These are phyloP conservation scores for Puma concolor DNA, from an alignment of 2,113 vertebrate species.

Conservation along the genomic window DNA sequence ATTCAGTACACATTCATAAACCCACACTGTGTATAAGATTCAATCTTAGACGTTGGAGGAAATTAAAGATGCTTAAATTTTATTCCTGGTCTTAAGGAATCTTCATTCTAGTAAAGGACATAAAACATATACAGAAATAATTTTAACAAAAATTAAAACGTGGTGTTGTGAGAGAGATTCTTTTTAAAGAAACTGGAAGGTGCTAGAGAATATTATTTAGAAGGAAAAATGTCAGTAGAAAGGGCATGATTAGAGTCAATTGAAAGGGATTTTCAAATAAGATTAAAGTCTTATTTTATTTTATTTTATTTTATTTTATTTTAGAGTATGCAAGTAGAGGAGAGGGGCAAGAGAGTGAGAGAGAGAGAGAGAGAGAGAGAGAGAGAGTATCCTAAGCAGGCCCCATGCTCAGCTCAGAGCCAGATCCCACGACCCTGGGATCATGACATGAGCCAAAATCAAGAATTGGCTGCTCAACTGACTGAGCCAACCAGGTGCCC, in stretches of 20 bases:
- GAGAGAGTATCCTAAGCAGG: too few relatives aligned
- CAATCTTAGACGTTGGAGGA: background rate
- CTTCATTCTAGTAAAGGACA: background rate
- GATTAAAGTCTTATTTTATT: too few relatives aligned
- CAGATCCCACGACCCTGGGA: too few relatives aligned
- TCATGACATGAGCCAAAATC: too few relatives aligned
- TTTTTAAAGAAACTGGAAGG: background rate
- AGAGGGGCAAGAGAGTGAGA: too few relatives aligned
- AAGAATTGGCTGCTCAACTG: too few relatives aligned
- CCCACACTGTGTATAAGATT: background rate
- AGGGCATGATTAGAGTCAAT: background rate
- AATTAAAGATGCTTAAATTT: background rate
- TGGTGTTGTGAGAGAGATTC: background rate
- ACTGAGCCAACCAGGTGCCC: too few relatives aligned
- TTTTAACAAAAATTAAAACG: background rate
- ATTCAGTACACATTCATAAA: background rate
- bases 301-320: too few relatives aligned
- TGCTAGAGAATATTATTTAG: background rate
- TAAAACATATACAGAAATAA: background rate
- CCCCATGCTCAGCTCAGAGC: too few relatives aligned
- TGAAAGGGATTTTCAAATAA: background rate
- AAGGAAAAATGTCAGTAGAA: background rate
- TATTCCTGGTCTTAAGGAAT: background rate
- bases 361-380: too few relatives aligned
- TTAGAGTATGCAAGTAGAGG: too few relatives aligned